A percentile compares a stretch with the other conserved stretches of the same genome.
Evolutionary conservation across 2,888 invertebrate species (phyloP).

Genomic region (Chorisops tibialis): DNA sequence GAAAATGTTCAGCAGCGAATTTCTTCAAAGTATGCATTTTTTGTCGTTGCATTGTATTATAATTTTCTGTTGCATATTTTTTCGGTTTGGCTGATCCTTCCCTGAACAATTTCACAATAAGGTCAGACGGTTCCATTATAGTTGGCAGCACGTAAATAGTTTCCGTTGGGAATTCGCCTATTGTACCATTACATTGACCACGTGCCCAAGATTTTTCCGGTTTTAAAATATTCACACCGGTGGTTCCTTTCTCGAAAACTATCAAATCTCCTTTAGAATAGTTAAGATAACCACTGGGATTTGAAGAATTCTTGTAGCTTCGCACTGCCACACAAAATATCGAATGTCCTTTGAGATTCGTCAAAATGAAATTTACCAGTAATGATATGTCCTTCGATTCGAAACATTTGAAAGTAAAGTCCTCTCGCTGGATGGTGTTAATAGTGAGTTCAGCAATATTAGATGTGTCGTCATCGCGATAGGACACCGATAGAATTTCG

Average conservation of each 20-base stretch:
- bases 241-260: slow-evolving; percentile 68
- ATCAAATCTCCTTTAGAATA: slow-evolving; percentile 79
- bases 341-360: slow-evolving; percentile 82
- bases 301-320: slow-evolving; percentile 56
- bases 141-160: slow-evolving; percentile 84
- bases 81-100: slow-evolving; percentile 54
- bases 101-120: slow-evolving; percentile 64
- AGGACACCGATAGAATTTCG: slow-evolving; percentile 73
- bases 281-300: slow-evolving; percentile 58
- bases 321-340: slow-evolving; percentile 76
- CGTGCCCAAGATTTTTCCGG: slow-evolving; percentile 63
- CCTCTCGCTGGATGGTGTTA: slow-evolving; percentile 80
- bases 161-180: slow-evolving; percentile 84
- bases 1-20: slow-evolving; percentile 80
- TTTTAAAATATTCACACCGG: slow-evolving; percentile 71
- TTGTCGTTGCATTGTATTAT: slow-evolving; percentile 61
- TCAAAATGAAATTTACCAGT: slow-evolving; percentile 77
- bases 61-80: slow-evolving; percentile 53
- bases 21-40: slow-evolving; percentile 79
- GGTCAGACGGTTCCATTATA: slow-evolving; percentile 66
- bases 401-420: slow-evolving; percentile 85
- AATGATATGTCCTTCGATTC: slow-evolving; percentile 83
- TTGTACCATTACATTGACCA: slow-evolving; percentile 66
- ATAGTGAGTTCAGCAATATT: slow-evolving; percentile 68
- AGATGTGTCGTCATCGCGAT: slow-evolving; percentile 53